A percentile compares a stretch with the other conserved stretches of the same genome.
Conservation (phyloP, 2,797 vertebrate genomes). For the Ptychobarbus kaznakovi region DNA sequence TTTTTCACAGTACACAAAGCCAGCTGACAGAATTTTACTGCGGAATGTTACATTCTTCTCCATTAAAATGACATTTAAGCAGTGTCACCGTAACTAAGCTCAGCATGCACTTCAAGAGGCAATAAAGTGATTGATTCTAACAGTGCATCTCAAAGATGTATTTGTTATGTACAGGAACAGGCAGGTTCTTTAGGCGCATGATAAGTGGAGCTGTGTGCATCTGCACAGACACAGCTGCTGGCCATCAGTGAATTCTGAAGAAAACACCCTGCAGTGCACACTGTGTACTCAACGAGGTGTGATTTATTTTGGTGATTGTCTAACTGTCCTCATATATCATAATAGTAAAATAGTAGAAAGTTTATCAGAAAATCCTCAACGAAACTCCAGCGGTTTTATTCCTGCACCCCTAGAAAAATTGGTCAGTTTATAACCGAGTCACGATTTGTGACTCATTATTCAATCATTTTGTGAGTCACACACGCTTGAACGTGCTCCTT, state of each 20-base stretch:
- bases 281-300: conserved; percentile 42
- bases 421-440: not conserved
- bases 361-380: not conserved
- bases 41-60: not conserved
- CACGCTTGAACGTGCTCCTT: not conserved
- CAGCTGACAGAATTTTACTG: not conserved
- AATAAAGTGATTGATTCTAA: conserved; percentile 6
- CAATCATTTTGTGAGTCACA: conserved; percentile 42
- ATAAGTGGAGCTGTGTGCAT: not conserved
- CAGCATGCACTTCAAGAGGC: not conserved
- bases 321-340: not conserved
- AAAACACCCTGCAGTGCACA: conserved; percentile 4
- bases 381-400: not conserved
- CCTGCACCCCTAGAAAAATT: not conserved
- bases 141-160: not conserved
- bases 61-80: not conserved
- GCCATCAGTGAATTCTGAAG: conserved; percentile 18
- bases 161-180: not conserved
- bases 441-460: conserved; percentile 21
- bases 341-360: not conserved
- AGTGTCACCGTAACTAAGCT: not conserved
- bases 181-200: no score
- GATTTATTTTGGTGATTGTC: conserved; percentile 32
- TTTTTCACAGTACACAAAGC: not conserved
- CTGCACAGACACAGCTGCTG: conserved; percentile 6